Conservation (phyloP, 2,113 vertebrate genomes). For the Rhombomys opimus region DNA sequence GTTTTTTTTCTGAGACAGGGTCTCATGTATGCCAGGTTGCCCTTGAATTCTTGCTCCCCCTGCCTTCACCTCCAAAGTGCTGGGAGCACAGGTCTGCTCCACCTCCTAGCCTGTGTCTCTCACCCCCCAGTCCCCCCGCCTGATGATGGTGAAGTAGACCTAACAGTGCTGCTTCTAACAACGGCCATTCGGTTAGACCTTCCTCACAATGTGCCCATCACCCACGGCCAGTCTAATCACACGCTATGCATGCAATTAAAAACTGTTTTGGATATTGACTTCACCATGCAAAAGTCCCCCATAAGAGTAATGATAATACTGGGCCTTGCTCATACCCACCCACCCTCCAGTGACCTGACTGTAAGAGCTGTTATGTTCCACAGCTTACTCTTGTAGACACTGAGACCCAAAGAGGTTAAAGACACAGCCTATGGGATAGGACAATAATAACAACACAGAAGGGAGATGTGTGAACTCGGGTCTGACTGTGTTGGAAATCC, state of each 20-base stretch:
- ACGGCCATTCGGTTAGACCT: not conserved
- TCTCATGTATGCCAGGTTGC: not conserved
- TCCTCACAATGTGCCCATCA: not conserved
- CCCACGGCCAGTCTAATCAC: not conserved
- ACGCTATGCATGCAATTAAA: not conserved
- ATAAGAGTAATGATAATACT: too few species aligned
- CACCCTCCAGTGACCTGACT: not conserved
- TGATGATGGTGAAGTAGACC: not conserved
- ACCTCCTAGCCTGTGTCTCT: not conserved
- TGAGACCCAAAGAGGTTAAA: not conserved
- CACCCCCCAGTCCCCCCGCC: not conserved
- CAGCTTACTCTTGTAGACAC: not conserved
- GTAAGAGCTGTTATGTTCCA: not conserved
- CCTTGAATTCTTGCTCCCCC: not conserved
- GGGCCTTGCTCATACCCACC: not conserved
- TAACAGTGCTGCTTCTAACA: not conserved
- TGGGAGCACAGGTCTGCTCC: too few species aligned
- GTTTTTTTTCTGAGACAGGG: not conserved
- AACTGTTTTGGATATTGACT: not conserved
- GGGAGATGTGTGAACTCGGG: not conserved
- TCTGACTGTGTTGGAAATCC: conserved; percentile 31
- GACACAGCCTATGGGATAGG: not conserved
- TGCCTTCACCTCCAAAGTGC: not conserved
- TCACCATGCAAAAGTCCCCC: not conserved
- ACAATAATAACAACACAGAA: not conserved